Base-by-base conservation (phyloP, 2,797 vertebrate genomes). In the Salmo trutta region DNA sequence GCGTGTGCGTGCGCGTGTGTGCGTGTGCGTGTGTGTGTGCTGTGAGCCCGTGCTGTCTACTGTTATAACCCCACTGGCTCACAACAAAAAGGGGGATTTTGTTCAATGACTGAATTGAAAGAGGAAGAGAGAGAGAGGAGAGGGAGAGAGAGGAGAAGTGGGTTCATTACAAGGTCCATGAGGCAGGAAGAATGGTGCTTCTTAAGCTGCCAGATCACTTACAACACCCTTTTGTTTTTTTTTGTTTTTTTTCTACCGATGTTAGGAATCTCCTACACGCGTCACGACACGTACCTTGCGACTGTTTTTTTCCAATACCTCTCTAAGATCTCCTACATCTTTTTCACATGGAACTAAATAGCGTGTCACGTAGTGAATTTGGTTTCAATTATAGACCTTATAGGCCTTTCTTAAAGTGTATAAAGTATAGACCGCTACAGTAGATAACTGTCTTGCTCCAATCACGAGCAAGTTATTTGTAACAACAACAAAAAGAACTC, bases 41-140 rank as follows among this genome's bases (percentile, higher is more conserved):
- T 83, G 70, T 81, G 84, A 80, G 84, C 83, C 77, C 8, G 68
- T 82, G 84, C 80, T 73, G 84, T 88, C 84, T 89, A 84, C 80
- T 83, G 79, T 86, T 85, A 87, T 83, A 85, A 88, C 88, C 90
- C 88, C 85, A 84, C 81, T 47, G 78, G 84, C 89, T 89, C 81
- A 80, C 73, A 68, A 90, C 87, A 91, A 76, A 76, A 81, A 85
- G 85, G 84, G 29, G 88, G 86, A 88, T 91, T 90, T 89, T 90
- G 85, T 89, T 83, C 78, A 83, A 85, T 41, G 75, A 81, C 80
- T 84, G 80, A 88, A 91, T 88, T 83, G 82, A 85, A 85, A 74
- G 86, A 86, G 66, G 79, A 65, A 80, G 73, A 64, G 69, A 79
- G 77, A 88, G 24, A 24, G 24, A 24, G n/a, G 27, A 64, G n/a